Evolutionary conservation across 2,113 vertebrate species (phyloP).

Genomic region (Sander lucioperca): DNA sequence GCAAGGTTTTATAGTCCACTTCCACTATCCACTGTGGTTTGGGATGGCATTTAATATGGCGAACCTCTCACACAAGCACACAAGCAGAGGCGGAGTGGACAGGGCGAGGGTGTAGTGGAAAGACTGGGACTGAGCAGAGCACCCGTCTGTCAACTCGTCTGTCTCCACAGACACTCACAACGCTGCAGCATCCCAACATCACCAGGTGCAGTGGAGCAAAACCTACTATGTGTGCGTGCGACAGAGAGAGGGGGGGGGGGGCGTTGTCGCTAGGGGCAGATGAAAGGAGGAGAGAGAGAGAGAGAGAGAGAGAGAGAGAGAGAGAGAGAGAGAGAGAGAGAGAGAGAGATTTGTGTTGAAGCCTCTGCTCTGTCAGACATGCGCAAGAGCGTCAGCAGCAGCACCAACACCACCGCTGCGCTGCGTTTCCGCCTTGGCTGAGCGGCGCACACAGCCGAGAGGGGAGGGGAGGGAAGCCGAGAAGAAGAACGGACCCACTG

Average conservation of each 20-base stretch:
- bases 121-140: conserved; percentile 33
- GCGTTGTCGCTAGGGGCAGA: conserved; percentile 63
- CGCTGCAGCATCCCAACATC: conserved; percentile 66
- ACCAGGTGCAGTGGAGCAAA: conserved; percentile 78
- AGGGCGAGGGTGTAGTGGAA: conserved; percentile 26
- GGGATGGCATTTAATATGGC: conserved; percentile 20
- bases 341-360: conserved; percentile 65
- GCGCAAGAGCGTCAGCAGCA: conserved; percentile 81
- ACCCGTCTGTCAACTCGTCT: conserved; percentile 46
- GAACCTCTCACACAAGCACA: conserved; percentile 19
- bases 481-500: conserved; percentile 60
- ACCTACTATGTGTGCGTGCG: conserved; percentile 52
- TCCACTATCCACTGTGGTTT: background rate
- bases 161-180: conserved; percentile 38
- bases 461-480: conserved; percentile 65
- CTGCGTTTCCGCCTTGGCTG: conserved; percentile 83
- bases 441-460: conserved; percentile 68
- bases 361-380: conserved; percentile 80
- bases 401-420: conserved; percentile 57
- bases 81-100: conserved; percentile 4
- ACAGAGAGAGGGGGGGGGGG: conserved; percentile 1
- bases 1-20: background rate
- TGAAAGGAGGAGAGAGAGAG: conserved; percentile 44
- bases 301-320: conserved; percentile 14
- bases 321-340: conserved; percentile 17